Evolutionary conservation across 2,113 vertebrate species (phyloP).

Genomic region (Aramus guarauna): DNA sequence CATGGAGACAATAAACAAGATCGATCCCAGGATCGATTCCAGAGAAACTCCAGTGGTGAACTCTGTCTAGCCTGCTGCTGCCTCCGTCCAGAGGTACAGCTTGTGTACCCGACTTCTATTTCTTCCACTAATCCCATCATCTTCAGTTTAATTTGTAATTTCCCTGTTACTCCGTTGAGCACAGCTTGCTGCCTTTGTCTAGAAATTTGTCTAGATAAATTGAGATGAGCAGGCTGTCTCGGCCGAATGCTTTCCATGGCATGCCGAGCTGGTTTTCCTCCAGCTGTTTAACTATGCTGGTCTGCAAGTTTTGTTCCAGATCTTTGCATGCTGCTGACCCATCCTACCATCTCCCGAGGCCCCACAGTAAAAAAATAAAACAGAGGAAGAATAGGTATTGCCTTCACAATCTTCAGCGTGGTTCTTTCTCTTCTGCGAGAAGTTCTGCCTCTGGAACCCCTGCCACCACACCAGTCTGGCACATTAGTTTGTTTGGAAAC

Average conservation of each 20-base stretch:
- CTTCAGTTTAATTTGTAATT: conserved; percentile 53
- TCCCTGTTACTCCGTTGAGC: conserved; percentile 1
- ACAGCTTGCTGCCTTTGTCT: conserved; percentile 45
- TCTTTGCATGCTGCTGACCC: neutral
- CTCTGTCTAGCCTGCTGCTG: neutral
- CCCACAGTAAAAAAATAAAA: neutral
- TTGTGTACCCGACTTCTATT: neutral
- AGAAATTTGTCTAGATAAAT: conserved; percentile 37
- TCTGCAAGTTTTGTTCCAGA: neutral
- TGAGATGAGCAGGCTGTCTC: conserved; percentile 27
- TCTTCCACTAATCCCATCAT: conserved; percentile 24
- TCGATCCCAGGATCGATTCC: conserved; percentile 30
- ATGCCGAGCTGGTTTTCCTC: neutral
- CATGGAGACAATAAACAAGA: conserved; percentile 53
- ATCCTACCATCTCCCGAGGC: neutral
- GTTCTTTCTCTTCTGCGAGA: neutral
- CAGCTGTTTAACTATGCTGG: neutral
- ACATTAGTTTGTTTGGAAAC: neutral
- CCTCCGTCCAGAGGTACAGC: neutral
- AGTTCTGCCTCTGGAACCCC: neutral
- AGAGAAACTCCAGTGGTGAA: conserved; percentile 7
- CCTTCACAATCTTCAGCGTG: neutral
- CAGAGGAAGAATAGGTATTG: neutral
- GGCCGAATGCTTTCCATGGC: neutral
- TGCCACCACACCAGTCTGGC: neutral